Conservation (phyloP, 2,113 vertebrate genomes). For the Neomonachus schauinslandi region DNA sequence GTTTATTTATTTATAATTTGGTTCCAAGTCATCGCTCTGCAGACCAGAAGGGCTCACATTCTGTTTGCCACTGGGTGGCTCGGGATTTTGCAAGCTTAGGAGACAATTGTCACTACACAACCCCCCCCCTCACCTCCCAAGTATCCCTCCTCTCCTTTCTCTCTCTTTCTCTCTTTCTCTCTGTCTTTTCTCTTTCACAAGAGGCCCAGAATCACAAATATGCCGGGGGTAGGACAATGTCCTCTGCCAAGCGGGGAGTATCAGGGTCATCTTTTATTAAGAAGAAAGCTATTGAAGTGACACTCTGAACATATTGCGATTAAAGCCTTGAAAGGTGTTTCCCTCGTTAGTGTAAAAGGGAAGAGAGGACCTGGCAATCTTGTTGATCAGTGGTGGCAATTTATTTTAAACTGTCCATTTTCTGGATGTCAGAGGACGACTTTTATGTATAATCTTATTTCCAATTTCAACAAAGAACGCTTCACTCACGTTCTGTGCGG, state of each 20-base stretch:
- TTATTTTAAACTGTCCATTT: constrained; percentile 92
- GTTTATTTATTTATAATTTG: neutral
- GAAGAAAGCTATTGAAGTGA: constrained; percentile 90
- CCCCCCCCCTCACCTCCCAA: neutral
- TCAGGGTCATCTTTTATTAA: constrained; percentile 95
- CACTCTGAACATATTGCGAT: constrained; percentile 87
- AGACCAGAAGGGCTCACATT: accelerated
- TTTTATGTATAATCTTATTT: constrained; percentile 92
- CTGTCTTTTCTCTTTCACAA: neutral
- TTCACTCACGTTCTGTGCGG: constrained; percentile 86
- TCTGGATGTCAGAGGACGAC: constrained; percentile 89
- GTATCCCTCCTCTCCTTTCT: neutral
- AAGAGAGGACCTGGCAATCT: constrained; percentile 87
- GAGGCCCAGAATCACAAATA: constrained; percentile 74
- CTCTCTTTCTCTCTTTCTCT: neutral
- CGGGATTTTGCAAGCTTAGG: neutral
- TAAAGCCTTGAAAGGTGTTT: constrained; percentile 87
- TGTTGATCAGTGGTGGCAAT: constrained; percentile 88
- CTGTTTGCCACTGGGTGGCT: accelerated
- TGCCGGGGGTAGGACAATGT: constrained; percentile 79
- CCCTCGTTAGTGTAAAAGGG: constrained; percentile 88
- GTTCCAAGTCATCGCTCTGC: neutral
- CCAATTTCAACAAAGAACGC: constrained; percentile 90
- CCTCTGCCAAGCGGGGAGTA: constrained; percentile 71
- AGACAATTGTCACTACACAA: neutral